These are phyloP conservation scores for Polia nebulosa DNA, from an alignment of 2,888 invertebrate species.

Conservation along the genomic window DNA sequence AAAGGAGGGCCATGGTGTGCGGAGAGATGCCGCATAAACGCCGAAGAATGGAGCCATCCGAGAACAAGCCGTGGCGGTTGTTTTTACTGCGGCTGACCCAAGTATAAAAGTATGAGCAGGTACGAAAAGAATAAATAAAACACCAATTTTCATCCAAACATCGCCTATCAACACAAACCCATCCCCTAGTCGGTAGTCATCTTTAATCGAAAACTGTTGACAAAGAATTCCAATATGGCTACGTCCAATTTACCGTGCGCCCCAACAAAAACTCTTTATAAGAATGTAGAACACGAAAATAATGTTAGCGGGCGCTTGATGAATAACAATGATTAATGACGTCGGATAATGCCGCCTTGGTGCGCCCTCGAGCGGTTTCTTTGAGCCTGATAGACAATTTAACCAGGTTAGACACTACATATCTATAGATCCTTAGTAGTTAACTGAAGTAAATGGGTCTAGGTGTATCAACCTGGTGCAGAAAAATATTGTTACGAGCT, in stretches of 20 bases:
- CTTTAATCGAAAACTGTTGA: constrained; percentile 45
- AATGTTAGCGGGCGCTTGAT: constrained; percentile 60
- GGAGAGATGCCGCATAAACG: no score
- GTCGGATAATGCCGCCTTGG: constrained; percentile 52
- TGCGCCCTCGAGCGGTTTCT: constrained; percentile 41
- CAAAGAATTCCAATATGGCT: constrained; percentile 57
- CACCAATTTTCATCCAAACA: neutral
- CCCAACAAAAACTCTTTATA: constrained; percentile 57
- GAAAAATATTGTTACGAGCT: no score
- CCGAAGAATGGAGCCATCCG: no score
- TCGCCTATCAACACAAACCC: neutral
- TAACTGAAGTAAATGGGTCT: neutral
- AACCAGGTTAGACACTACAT: constrained; percentile 26
- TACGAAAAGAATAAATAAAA: no score
- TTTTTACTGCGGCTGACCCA: no score
- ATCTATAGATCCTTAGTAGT: neutral
- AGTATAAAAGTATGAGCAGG: no score
- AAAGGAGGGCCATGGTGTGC: no score
- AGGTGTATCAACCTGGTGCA: no score
- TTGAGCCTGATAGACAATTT: constrained; percentile 64
- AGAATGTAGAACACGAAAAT: constrained; percentile 65
- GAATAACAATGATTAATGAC: constrained; percentile 76
- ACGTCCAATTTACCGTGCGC: constrained; percentile 34
- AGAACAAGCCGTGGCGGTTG: no score
- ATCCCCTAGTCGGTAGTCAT: neutral